Conservation (phyloP, 2,888 invertebrate species). For the Netelia inedita region DNA sequence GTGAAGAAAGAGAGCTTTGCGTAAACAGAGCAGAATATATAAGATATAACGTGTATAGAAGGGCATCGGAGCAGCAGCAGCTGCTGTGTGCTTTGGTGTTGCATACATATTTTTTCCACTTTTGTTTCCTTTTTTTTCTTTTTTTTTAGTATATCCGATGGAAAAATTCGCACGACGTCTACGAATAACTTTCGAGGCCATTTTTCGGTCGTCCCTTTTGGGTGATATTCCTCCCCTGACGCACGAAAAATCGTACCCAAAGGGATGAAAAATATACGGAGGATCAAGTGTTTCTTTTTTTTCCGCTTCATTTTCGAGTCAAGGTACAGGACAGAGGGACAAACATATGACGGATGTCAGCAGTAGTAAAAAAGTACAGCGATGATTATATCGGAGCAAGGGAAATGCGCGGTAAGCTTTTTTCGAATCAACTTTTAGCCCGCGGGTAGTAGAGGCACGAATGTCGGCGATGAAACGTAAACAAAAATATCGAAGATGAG, state of each 20-base stretch:
- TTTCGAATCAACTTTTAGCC: not conserved
- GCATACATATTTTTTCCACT: slow-evolving; percentile 1
- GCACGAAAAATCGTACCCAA: not conserved
- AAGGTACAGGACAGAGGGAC: not conserved
- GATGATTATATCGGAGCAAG: not conserved
- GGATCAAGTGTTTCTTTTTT: not conserved
- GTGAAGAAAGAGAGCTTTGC: slow-evolving; percentile 50
- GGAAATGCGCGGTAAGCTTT: not conserved
- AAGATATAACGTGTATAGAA: slow-evolving; percentile 27
- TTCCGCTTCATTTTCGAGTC: not conserved
- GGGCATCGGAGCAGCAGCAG: slow-evolving; percentile 12
- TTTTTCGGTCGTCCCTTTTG: not conserved
- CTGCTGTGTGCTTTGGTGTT: not conserved
- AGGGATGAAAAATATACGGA: slow-evolving; percentile 3
- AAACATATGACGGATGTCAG: not conserved
- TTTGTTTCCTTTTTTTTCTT: not conserved
- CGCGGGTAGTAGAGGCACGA: not conserved
- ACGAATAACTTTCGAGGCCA: not conserved
- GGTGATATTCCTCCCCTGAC: not conserved
- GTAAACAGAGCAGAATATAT: slow-evolving; percentile 46
- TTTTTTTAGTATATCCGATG: not conserved
- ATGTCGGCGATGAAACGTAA: not conserved
- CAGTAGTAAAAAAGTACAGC: not conserved
- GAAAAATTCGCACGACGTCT: slow-evolving; percentile 12
- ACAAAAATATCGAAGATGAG: not conserved